Base-by-base conservation (phyloP, 2,113 vertebrate genomes). In the Periophthalmus modestus region DNA sequence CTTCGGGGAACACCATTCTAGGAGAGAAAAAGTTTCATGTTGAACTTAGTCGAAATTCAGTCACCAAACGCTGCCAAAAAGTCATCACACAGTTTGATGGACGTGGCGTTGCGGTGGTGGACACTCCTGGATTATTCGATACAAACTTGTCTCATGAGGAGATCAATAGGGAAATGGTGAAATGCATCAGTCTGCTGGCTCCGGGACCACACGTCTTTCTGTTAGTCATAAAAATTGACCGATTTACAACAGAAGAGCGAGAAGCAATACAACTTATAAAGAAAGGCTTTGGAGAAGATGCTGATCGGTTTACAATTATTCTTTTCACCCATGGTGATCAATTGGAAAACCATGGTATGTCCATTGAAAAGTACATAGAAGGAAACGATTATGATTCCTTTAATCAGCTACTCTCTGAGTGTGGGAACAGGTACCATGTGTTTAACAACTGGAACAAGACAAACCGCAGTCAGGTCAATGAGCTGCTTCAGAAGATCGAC, bases 151-250 rank as follows among this genome's bases (percentile, higher is more conserved):
- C 52, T 21, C 52, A n/a, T 55, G 52, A 55, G 6, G 19, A 55
- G 19, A 55, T 55, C 52, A 55, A 55, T 55, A 55, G 10, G 19
- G 52, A 55, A 55, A 55, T 55, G 52, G 52, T 55, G 52, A 55
- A 55, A 55, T 55, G 52, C 52, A 55, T 55, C 52, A 55, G 19
- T 55, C 52, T 55, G 52, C 52, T 55, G 52, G 52, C 52, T 55
- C 52, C 52, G 2, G 52, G 52, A 21, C 52, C 52, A 15, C 52
- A 55, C n/a, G 52, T 55, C 52, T n/a, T 55, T 21, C 52, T 55
- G 52, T 55, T 55, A 55, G 52, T 55, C 9, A 10, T 55, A 55
- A 55, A 21, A n/a, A 55, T 55, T 11, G 52, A n/a, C 19, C 6
- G 19, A 55, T 55, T 55, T 55, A 55, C 52, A 55, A 2, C 1